Evolutionary conservation across 23 tunicate species (phyloP).

Genomic region (Aplidium turbinatum): DNA sequence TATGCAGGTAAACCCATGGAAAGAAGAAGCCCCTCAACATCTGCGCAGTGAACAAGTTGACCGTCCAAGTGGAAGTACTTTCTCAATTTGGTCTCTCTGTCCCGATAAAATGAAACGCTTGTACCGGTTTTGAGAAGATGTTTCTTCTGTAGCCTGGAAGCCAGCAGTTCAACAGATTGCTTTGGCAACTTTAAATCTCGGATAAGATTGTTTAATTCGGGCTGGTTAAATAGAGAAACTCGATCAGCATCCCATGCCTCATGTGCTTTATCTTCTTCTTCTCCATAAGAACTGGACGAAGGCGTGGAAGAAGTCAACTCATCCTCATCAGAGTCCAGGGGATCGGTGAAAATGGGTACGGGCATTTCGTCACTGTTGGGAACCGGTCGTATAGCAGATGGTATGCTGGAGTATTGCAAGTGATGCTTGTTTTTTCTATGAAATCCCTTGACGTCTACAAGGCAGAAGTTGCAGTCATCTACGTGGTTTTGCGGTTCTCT

Average conservation of each 20-base stretch:
- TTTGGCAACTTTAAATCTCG: constrained; percentile 41
- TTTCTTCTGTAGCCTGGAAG: constrained; percentile 28
- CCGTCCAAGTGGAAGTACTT: no score
- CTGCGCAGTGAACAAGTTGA: no score
- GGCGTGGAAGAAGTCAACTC: constrained; percentile 14
- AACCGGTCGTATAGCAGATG: constrained; percentile 26
- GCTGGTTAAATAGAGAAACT: constrained; percentile 25
- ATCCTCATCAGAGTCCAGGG: constrained; percentile 6
- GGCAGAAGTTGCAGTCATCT: constrained; percentile 31
- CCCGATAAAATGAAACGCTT: constrained; percentile 21
- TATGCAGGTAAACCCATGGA: no score
- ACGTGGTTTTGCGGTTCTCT: constrained; percentile 33
- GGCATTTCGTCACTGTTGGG: constrained; percentile 23
- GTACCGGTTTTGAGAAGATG: constrained; percentile 50
- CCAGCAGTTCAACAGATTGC: no score
- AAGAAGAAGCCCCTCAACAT: no score
- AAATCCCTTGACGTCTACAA: no score
- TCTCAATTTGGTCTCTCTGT: constrained; percentile 23
- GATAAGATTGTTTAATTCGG: constrained; percentile 30
- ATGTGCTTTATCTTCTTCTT: constrained; percentile 17
- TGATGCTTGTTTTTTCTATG: constrained; percentile 11
- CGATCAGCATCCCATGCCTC: constrained; percentile 23
- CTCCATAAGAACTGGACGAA: constrained; percentile 15
- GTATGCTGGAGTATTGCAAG: no score
- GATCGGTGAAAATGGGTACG: constrained; percentile 36